Evolutionary conservation across 2,797 vertebrate species (phyloP).

Genomic region (Amniataba percoides): DNA sequence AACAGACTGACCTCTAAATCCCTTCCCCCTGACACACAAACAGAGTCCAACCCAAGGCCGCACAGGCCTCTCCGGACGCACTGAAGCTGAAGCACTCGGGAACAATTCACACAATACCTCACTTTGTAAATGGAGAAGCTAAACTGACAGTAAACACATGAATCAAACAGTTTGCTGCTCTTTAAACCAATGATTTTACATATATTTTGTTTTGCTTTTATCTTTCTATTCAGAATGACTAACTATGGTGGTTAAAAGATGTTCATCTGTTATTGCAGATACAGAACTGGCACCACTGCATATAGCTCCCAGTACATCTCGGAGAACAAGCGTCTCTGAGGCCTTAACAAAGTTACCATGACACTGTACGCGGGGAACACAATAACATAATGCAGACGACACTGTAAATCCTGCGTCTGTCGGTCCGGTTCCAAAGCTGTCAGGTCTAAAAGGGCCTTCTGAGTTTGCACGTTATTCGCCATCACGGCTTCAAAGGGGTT

Average conservation of each 20-base stretch:
- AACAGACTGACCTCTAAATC: conserved; percentile 51
- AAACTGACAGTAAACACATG: neutral
- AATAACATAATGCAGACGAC: conserved; percentile 27
- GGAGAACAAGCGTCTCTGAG: conserved; percentile 48
- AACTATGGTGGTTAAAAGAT: neutral
- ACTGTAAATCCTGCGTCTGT: conserved; percentile 12
- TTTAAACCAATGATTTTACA: neutral
- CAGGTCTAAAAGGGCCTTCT: conserved; percentile 39
- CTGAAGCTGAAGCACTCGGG: conserved; percentile 7
- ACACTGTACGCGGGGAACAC: conserved; percentile 38
- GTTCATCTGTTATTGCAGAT: conserved; percentile 9
- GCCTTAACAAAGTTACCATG: conserved; percentile 69
- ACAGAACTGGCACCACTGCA: neutral
- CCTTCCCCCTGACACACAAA: conserved; percentile 15
- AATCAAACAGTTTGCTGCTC: neutral
- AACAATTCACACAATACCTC: conserved; percentile 2
- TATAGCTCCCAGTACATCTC: conserved; percentile 25
- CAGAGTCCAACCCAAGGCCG: conserved; percentile 11
- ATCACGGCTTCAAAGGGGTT: conserved; percentile 74
- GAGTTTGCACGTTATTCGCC: conserved; percentile 50
- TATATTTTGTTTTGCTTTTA: neutral
- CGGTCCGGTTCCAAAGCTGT: no score
- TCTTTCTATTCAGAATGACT: neutral
- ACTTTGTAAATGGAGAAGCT: conserved; percentile 1
- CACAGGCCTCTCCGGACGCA: conserved; percentile 15